phyloP scores from a whole-genome alignment of 2,113 vertebrate species.

The Nycticorax nycticorax region DNA sequence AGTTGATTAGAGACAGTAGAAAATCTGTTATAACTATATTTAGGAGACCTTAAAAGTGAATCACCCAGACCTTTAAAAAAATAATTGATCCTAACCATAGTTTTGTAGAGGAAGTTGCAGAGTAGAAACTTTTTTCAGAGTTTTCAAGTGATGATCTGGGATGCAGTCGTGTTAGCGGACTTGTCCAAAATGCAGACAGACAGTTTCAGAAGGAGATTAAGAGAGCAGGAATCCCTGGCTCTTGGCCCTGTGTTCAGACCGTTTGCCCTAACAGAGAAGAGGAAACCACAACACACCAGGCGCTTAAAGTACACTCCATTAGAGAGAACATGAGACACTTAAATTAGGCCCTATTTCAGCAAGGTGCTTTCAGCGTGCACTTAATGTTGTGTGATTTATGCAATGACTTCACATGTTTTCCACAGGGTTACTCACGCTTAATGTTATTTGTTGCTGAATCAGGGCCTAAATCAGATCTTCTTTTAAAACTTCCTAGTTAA shows the following conservation, averaged over 20 bases:
- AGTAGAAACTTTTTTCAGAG: not conserved
- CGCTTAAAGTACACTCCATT: conserved; percentile 16
- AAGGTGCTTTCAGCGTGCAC: conserved; percentile 27
- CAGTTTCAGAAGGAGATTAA: not conserved
- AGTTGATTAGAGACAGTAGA: not conserved
- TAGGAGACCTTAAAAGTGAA: not conserved
- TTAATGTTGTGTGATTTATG: conserved; percentile 53
- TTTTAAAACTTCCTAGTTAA: conserved; percentile 46
- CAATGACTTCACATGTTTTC: conserved; percentile 26
- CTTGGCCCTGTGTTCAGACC: not conserved
- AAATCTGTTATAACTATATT: not conserved
- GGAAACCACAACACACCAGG: conserved; percentile 50
- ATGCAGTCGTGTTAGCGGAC: not conserved
- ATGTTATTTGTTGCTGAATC: conserved; percentile 44
- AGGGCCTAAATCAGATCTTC: conserved; percentile 24
- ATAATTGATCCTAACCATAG: not conserved
- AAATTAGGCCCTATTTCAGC: conserved; percentile 8
- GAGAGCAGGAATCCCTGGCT: conserved; percentile 37
- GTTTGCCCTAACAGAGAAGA: not conserved
- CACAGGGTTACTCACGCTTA: not conserved
- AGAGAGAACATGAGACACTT: not conserved
- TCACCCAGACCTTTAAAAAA: not conserved
- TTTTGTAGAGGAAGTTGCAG: not conserved
- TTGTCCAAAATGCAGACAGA: not conserved
- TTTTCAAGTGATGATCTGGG: conserved; percentile 4